Evolutionary conservation across 2,888 invertebrate genomes (phyloP).

Genomic region (Mycalesis mineus): DNA sequence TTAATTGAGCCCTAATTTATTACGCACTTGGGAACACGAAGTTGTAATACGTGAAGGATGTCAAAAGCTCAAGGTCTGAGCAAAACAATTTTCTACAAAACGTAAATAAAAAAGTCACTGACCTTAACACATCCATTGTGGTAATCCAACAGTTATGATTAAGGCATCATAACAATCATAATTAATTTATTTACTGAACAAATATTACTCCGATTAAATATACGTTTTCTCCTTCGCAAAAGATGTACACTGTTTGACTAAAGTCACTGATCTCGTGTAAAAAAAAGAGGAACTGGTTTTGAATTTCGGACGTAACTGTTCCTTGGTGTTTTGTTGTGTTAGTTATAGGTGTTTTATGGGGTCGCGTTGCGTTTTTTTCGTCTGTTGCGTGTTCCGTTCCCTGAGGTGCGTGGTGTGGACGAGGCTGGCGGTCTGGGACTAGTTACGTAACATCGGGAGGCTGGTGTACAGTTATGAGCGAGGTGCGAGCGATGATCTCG

Average conservation of each 20-base stretch:
- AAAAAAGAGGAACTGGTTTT: slow-evolving; percentile 29
- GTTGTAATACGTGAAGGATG: background rate
- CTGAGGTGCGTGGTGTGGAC: slow-evolving; percentile 49
- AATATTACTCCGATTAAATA: background rate
- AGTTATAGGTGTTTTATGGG: slow-evolving; percentile 12
- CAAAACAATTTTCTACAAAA: background rate
- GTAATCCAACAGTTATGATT: background rate
- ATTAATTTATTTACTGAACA: background rate
- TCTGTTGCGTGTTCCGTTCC: slow-evolving; percentile 11
- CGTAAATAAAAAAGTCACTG: slow-evolving; percentile 8
- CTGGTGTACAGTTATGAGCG: slow-evolving; percentile 76
- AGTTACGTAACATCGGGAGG: slow-evolving; percentile 70
- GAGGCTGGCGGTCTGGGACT: slow-evolving; percentile 63
- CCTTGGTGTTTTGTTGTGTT: slow-evolving; percentile 15
- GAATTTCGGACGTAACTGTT: slow-evolving; percentile 27
- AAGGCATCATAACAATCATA: slow-evolving; percentile 3
- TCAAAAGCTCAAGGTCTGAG: background rate
- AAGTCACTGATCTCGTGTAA: slow-evolving; percentile 19
- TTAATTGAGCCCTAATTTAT: too few relatives aligned
- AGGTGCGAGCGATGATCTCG: slow-evolving; percentile 72
- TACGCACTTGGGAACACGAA: background rate
- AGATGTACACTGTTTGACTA: slow-evolving; percentile 4
- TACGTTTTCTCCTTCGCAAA: slow-evolving; percentile 8
- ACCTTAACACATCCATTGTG: slow-evolving; percentile 18
- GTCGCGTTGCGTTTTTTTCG: background rate